Evolutionary conservation across 2,888 invertebrate genomes (phyloP), one percentile per base, ranked within the genome.

Genomic region (Diloba caeruleocephala): DNA sequence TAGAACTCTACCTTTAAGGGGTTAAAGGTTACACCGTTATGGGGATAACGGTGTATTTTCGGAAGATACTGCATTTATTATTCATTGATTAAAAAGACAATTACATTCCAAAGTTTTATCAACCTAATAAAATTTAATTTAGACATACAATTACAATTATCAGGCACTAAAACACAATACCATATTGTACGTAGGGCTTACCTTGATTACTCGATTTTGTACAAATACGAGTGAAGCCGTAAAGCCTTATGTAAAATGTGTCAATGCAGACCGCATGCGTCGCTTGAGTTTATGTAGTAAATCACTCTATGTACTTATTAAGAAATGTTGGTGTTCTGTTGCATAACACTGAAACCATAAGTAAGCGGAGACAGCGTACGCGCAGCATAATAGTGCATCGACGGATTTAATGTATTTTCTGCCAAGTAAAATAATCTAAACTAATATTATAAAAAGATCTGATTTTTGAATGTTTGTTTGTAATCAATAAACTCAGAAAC

Each of bases 221-320:
- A n/a, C 3, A 12, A 9, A 36, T 21, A 23, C 8, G 32, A 61
- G 43, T 62, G 25, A 39, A 44, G 64, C 17, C 23, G 44, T 33
- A 46, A 37, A 50, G 29, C 68, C 71, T 65, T 70, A 50, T 28
- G 44, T 65, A 42, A 68, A 65, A 65, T 60, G 59, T 74, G 74
- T 72, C 74, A 74, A 72, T 74, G 74, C 36, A n/a, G 64, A 65
- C 71, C 26, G 41, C 65, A 53, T 60, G 43, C 38, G 32, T 41
- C 33, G 37, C 32, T 15, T 37, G 12, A 26, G 19, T 32, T 49
- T 49, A 48, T 28, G 25, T 54, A 39, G 29, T 65, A 61, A 70
- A 62, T 72, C 57, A 63, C 51, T 38, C 38, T 39, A 19, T 42
- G 53, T 38, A 46, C 53, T 56, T 59, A 63, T 48, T 33, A 51